These are phyloP conservation scores for Cherax destructor DNA, from an alignment of 1,140 invertebrate species.

Conservation along the genomic window DNA sequence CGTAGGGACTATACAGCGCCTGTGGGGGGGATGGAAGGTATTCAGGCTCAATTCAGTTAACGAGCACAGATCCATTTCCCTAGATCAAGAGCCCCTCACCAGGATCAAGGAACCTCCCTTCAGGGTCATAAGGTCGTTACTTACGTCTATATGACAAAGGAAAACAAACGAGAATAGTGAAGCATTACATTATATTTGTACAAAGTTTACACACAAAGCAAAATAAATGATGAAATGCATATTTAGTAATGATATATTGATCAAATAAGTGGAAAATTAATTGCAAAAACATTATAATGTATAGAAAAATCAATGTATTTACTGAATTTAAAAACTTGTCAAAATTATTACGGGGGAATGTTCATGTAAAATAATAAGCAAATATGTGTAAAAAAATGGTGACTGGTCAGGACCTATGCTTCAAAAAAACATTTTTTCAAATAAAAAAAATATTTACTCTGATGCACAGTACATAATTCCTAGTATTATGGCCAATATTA, in stretches of 20 bases:
- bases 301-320: neutral
- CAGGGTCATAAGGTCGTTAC: no score
- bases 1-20: no score
- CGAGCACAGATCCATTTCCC: no score
- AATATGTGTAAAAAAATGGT: neutral
- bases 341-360: neutral
- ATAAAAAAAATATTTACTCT: neutral
- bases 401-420: neutral
- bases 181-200: conserved; percentile 37
- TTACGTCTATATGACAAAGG: neutral
- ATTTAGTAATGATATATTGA: neutral
- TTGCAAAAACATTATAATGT: neutral
- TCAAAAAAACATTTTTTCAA: neutral
- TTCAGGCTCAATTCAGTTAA: no score
- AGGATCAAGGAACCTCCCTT: no score
- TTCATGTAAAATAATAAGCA: neutral
- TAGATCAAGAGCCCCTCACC: no score
- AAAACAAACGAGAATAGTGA: neutral
- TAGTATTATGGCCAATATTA: no score
- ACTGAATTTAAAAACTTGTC: neutral
- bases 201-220: conserved; percentile 45
- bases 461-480: neutral
- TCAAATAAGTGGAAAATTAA: neutral
- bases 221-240: neutral
- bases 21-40: no score